Evolutionary conservation across 64 coral and sea anemone genomes (phyloP).

Genomic region (Astreopora myriophthalma): DNA sequence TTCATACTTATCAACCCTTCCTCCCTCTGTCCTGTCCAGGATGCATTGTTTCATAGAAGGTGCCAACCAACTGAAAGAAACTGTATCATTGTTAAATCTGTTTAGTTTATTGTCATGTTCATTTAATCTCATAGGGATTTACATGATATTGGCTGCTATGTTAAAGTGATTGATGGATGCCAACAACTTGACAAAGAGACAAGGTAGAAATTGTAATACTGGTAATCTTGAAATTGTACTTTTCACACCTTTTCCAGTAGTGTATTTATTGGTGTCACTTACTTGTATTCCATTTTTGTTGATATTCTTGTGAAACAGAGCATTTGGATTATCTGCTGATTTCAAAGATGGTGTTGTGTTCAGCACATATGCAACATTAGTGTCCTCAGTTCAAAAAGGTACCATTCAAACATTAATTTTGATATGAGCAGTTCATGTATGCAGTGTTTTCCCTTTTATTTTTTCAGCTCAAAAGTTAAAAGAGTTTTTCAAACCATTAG

Average conservation of each 20-base stretch:
- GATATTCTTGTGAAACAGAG: slow-evolving; percentile 47
- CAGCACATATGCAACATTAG: slow-evolving; percentile 96
- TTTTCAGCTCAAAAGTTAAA: too few relatives aligned
- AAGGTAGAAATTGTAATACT: slow-evolving; percentile 46
- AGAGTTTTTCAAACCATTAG: too few relatives aligned
- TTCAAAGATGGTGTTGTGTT: slow-evolving; percentile 97
- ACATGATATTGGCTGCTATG: slow-evolving; percentile 90
- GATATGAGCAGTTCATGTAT: neutral
- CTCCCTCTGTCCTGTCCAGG: too few relatives aligned
- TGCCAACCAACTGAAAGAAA: neutral
- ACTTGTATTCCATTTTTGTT: neutral
- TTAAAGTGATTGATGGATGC: slow-evolving; percentile 97
- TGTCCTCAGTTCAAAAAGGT: slow-evolving; percentile 98
- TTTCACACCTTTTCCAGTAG: neutral
- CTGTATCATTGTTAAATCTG: neutral
- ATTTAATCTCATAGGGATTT: slow-evolving; percentile 72
- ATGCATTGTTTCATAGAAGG: neutral
- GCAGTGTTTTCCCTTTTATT: too few relatives aligned
- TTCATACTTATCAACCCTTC: too few relatives aligned
- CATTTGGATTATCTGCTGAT: slow-evolving; percentile 93
- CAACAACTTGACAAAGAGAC: slow-evolving; percentile 99
- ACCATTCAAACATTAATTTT: neutral
- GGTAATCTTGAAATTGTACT: neutral
- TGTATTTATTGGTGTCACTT: neutral
- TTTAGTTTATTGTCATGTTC: neutral